Base-by-base conservation (phyloP, 2,888 invertebrate species). In the Drosophila leonis region DNA sequence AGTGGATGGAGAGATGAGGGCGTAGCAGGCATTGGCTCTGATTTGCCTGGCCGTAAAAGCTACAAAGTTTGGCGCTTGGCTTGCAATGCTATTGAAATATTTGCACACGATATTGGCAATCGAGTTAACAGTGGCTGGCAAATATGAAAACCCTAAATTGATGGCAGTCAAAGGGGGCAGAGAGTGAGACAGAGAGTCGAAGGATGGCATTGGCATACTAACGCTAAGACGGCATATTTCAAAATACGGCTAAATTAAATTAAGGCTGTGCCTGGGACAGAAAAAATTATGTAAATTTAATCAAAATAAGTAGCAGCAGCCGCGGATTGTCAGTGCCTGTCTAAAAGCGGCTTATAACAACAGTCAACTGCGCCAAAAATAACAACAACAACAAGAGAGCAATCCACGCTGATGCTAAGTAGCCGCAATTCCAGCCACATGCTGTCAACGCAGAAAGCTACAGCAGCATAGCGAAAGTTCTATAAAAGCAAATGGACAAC, bases 241-340 rank as follows among this genome's bases (percentile, higher is more conserved):
- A 79, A 74, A 82, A 79, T 68, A 65, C 65, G 68, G 60, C n/a
- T 61, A 79, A 78, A 71, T 79, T 73, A 74, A 82, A 72, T 77
- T 77, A 80, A 65, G 68, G 68, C 66, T 64, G 56, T 39, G 44
- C 31, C 24, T 31, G 51, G 56, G 51, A 59, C 55, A 42, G 52
- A 57, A 67, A 67, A 80, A 85, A 87, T 87, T 85, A 85, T 85
- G 87, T 86, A 87, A 85, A 85, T 85, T 85, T 85, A 85, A 85
- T 85, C 87, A 86, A 85, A 85, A 86, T 85, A 85, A 85, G 84
- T 79, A 79, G 66, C 69, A 78, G 72, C 83, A 82, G 86, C 78
- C 79, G 86, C 80, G 87, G 80, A 83, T 83, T 83, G 85, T 83
- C 80, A 72, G 81, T 72, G 82, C 67, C 69, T 65, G 60, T 80